A percentile compares a stretch with the other conserved stretches of the same genome.
Evolutionary conservation across 2,113 vertebrate genomes (phyloP).

Genomic region (Scomber japonicus): DNA sequence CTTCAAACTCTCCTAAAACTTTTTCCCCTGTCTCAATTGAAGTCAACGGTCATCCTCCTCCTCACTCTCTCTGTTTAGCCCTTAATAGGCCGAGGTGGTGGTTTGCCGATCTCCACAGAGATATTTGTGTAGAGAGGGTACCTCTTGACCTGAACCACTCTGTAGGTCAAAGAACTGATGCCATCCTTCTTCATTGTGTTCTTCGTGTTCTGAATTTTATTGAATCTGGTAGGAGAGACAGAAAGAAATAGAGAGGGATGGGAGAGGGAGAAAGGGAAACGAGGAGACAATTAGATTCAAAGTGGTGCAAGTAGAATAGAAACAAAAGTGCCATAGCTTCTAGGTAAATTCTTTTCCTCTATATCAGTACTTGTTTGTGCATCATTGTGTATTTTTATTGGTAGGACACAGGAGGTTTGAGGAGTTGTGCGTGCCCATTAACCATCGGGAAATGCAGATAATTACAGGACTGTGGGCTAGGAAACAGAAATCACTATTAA

Average conservation of each 20-base stretch:
- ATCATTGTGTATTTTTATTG: background rate
- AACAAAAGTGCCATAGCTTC: background rate
- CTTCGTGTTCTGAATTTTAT: conserved; percentile 99
- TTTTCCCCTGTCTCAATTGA: background rate
- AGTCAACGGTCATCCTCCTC: conserved; percentile 3
- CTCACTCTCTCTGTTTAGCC: conserved; percentile 81
- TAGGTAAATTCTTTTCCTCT: background rate
- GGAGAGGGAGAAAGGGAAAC: background rate
- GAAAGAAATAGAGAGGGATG: background rate
- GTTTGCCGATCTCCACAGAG: conserved; percentile 96
- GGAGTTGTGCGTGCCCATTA: background rate
- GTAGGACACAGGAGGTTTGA: background rate
- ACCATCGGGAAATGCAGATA: background rate
- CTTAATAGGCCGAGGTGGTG: conserved; percentile 90
- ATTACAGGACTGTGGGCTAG: background rate
- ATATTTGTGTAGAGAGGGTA: conserved; percentile 96
- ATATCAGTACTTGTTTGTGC: no score
- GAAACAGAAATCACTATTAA: background rate
- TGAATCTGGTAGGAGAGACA: conserved; percentile 87
- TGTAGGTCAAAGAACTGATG: conserved; percentile 95
- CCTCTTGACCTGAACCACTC: conserved; percentile 89
- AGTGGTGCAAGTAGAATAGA: background rate
- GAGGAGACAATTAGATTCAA: conserved; percentile 12
- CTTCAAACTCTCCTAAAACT: background rate
- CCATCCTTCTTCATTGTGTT: conserved; percentile 98